phyloP scores from a whole-genome alignment of 2,113 vertebrate genomes.

The Psephotus haematonotus region DNA sequence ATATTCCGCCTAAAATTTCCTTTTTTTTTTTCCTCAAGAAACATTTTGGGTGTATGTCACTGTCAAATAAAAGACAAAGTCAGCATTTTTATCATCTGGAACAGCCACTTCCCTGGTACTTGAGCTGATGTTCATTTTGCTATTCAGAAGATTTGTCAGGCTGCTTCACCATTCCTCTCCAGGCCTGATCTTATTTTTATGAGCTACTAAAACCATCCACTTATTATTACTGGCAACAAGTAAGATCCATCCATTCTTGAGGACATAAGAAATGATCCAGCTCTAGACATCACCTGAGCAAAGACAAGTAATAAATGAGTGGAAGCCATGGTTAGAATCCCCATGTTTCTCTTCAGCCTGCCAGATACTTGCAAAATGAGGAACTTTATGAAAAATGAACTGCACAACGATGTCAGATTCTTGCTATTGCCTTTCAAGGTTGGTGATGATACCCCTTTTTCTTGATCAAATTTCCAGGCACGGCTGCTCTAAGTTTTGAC shows the following conservation, averaged over 20 bases:
- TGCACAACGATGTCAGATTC: not conserved
- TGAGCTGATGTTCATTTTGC: not conserved
- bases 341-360: not conserved
- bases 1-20: not conserved
- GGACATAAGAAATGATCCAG: not conserved
- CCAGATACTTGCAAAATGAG: not conserved
- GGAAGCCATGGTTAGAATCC: not conserved
- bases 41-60: not conserved
- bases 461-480: not conserved
- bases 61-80: constrained; percentile 12
- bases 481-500: not conserved
- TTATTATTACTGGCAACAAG: constrained; percentile 29
- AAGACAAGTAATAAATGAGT: constrained; percentile 49
- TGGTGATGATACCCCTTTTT: constrained; percentile 35
- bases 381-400: constrained; percentile 45
- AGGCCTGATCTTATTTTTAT: constrained; percentile 16
- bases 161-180: constrained; percentile 27
- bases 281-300: constrained; percentile 20
- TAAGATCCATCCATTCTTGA: constrained; percentile 1
- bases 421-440: constrained; percentile 36
- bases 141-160: constrained; percentile 25
- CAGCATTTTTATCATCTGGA: not conserved
- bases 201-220: constrained; percentile 21
- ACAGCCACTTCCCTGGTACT: not conserved
- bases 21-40: not conserved